A percentile compares a stretch with the other conserved stretches of the same genome.
phyloP scores from a whole-genome alignment of 2,797 vertebrate species.

The Phataginus tricuspis region DNA sequence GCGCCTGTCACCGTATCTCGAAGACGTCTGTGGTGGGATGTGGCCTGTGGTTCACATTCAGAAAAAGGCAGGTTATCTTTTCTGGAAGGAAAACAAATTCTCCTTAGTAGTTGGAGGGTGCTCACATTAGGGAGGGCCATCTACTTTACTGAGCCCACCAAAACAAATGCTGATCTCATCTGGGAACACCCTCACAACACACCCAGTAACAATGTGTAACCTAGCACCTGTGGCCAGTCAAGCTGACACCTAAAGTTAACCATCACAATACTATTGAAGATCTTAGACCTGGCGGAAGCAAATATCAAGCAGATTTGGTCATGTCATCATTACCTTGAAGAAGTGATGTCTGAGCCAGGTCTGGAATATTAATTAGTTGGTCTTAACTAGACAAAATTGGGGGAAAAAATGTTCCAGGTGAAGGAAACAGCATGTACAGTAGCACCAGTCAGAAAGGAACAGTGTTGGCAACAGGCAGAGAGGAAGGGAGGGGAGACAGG shows the following conservation, averaged over 20 bases:
- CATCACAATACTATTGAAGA: neutral
- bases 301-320: neutral
- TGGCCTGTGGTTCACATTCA: conserved; percentile 99
- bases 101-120: neutral
- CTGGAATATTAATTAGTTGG: neutral
- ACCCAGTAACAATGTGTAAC: neutral
- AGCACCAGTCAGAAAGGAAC: neutral
- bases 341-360: neutral
- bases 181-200: neutral
- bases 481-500: too few species aligned
- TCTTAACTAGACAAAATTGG: neutral
- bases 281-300: neutral
- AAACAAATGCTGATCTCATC: neutral
- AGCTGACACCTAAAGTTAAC: neutral
- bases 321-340: neutral
- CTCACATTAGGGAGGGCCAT: neutral
- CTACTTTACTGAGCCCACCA: neutral
- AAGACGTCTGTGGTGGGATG: conserved; percentile 98
- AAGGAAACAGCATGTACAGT: neutral
- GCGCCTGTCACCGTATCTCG: conserved; percentile 92
- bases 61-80: conserved; percentile 91
- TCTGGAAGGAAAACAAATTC: conserved; percentile 15
- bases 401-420: neutral
- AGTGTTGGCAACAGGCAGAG: neutral
- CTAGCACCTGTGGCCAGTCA: neutral